Conservation (phyloP, 1,140 invertebrate genomes). For the Drosophila melanica region DNA sequence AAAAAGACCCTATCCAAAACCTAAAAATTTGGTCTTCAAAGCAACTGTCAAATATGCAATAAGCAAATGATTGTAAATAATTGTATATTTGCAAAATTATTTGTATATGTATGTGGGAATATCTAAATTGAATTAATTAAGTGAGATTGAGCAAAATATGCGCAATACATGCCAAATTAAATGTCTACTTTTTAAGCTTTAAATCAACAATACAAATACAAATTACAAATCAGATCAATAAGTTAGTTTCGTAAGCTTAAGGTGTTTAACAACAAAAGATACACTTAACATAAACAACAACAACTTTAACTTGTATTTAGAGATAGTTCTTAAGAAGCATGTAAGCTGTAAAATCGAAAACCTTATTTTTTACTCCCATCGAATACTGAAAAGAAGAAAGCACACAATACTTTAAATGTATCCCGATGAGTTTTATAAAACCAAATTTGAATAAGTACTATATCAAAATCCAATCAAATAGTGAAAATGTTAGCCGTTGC, state of each 20-base stretch:
- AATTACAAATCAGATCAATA: slow-evolving; percentile 65
- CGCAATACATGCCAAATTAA: slow-evolving; percentile 81
- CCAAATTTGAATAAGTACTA: slow-evolving; percentile 40
- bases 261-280: slow-evolving; percentile 49
- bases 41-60: slow-evolving; percentile 29
- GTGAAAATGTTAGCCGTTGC: slow-evolving; percentile 72
- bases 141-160: slow-evolving; percentile 55
- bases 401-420: slow-evolving; percentile 45
- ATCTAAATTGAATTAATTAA: slow-evolving; percentile 61
- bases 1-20: slow-evolving; percentile 1
- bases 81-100: slow-evolving; percentile 55
- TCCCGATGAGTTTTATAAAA: slow-evolving; percentile 69
- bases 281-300: slow-evolving; percentile 31
- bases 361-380: slow-evolving; percentile 75
- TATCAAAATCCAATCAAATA: slow-evolving; percentile 69
- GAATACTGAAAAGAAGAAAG: slow-evolving; percentile 56
- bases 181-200: slow-evolving; percentile 74
- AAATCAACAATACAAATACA: slow-evolving; percentile 64
- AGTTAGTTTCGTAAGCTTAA: slow-evolving; percentile 60
- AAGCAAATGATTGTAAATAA: slow-evolving; percentile 62
- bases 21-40: slow-evolving; percentile 53
- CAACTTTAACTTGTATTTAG: slow-evolving; percentile 48
- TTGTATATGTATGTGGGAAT: slow-evolving; percentile 41
- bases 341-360: slow-evolving; percentile 55
- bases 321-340: slow-evolving; percentile 30